Conservation (phyloP, 2,113 vertebrate species). For the Poeciliopsis turrubarensis region DNA sequence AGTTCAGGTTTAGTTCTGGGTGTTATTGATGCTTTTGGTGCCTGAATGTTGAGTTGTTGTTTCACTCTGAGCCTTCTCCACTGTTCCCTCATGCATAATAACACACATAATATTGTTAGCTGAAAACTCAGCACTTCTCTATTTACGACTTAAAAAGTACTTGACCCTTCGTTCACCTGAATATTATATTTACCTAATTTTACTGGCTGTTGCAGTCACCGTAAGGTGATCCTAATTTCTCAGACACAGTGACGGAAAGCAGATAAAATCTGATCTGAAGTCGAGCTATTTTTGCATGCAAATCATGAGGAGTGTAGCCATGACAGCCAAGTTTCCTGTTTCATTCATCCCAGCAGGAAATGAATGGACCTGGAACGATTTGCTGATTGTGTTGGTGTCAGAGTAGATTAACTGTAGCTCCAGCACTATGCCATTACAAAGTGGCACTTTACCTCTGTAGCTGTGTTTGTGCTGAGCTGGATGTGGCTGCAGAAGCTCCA, state of each 20-base stretch:
- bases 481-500: slow-evolving; percentile 19
- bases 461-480: slow-evolving; percentile 24
- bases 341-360: slow-evolving; percentile 2
- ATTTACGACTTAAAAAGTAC: background rate
- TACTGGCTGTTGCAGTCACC: background rate
- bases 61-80: background rate
- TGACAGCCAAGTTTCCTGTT: background rate
- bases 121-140: background rate
- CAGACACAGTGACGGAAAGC: background rate
- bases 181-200: background rate
- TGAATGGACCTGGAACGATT: background rate
- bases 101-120: background rate
- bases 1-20: no score
- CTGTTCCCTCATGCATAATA: background rate
- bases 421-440: slow-evolving; percentile 1
- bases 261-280: slow-evolving; percentile 8
- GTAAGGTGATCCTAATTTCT: background rate
- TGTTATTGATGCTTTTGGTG: no score
- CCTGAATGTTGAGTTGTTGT: background rate
- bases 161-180: background rate
- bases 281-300: slow-evolving; percentile 4
- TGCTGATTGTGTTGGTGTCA: slow-evolving; percentile 6
- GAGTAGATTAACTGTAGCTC: background rate
- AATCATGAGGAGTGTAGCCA: slow-evolving; percentile 18
- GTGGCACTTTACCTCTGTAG: slow-evolving; percentile 11